phyloP scores from a whole-genome alignment of 2,888 invertebrate species.

The Nomada lathburiana region DNA sequence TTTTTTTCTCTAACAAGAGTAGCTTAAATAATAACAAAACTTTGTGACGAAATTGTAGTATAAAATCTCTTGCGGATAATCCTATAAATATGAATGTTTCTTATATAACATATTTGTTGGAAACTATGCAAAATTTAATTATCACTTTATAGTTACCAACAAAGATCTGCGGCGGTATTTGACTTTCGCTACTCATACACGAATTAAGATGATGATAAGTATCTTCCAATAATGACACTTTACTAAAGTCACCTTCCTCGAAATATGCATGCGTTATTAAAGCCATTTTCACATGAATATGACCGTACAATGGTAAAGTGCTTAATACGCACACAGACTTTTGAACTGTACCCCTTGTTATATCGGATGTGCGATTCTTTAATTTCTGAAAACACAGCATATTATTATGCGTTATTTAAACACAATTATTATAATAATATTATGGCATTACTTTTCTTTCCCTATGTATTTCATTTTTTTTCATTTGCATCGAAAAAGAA shows the following conservation, averaged over 20 bases:
- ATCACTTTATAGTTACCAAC: constrained; percentile 86
- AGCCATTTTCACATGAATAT: constrained; percentile 97
- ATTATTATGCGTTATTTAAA: not conserved
- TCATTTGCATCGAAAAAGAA: not conserved
- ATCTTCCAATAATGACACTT: constrained; percentile 94
- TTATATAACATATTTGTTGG: not conserved
- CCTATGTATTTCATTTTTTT: not conserved
- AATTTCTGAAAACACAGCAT: constrained; percentile 89
- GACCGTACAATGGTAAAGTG: constrained; percentile 95
- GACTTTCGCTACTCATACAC: constrained; percentile 88
- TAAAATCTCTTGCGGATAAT: constrained; percentile 92
- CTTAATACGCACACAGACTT: constrained; percentile 99
- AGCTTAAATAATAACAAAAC: constrained; percentile 96
- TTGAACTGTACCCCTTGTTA: constrained; percentile 98
- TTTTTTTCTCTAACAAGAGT: constrained; percentile 93
- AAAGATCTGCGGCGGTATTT: constrained; percentile 88
- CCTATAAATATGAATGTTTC: constrained; percentile 86
- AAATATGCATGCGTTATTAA: constrained; percentile 99
- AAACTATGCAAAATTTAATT: constrained; percentile 2
- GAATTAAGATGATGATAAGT: constrained; percentile 96
- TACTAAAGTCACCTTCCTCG: constrained; percentile 96
- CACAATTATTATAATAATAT: not conserved
- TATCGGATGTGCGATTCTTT: constrained; percentile 95
- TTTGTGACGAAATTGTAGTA: constrained; percentile 96
- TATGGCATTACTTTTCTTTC: too few species aligned